Conservation (phyloP, 2,797 vertebrate genomes). For the Chanos chanos region DNA sequence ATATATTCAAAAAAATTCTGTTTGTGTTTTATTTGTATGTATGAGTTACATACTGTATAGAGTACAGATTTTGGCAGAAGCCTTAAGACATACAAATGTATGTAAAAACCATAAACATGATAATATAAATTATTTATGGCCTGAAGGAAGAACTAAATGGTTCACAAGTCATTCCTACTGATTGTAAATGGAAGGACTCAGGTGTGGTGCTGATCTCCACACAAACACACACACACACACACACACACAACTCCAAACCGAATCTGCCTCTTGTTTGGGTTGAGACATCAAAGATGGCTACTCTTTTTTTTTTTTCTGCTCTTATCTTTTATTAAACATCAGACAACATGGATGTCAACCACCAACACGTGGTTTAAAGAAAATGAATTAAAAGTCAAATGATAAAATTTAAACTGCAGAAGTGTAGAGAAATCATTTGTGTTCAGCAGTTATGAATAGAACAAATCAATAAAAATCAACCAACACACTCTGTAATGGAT, state of each 20-base stretch:
- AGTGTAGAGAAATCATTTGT: constrained; percentile 66
- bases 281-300: constrained; percentile 49
- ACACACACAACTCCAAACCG: not conserved
- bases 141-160: too few relatives aligned
- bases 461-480: constrained; percentile 58
- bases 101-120: too few relatives aligned
- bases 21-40: too few relatives aligned
- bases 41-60: too few relatives aligned
- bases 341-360: constrained; percentile 60
- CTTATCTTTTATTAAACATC: constrained; percentile 65
- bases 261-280: constrained; percentile 1
- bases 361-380: constrained; percentile 39
- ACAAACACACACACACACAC: not conserved
- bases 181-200: too few relatives aligned
- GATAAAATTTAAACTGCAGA: constrained; percentile 49
- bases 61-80: too few relatives aligned
- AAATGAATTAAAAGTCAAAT: constrained; percentile 55
- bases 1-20: too few relatives aligned
- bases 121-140: too few relatives aligned
- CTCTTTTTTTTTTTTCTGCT: constrained; percentile 69
- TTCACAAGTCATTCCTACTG: too few relatives aligned
- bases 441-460: constrained; percentile 72
- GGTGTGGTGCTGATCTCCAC: constrained; percentile 1
- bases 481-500: constrained; percentile 61
- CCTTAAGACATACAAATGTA: too few relatives aligned